Conservation (phyloP, 2,113 vertebrate genomes). For the Microcebus griseorufus region DNA sequence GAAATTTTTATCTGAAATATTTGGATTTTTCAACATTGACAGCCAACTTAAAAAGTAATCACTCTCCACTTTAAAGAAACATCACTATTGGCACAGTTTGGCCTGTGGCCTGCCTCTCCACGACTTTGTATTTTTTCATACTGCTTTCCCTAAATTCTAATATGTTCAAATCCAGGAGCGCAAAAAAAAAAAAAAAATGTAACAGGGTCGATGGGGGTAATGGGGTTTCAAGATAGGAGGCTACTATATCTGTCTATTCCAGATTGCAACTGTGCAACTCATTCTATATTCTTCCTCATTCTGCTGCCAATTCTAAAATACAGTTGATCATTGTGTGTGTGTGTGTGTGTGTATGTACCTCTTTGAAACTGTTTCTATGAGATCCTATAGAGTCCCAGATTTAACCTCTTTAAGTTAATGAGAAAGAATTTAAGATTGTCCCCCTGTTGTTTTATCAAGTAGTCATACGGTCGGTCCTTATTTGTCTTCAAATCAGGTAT, state of each 20-base stretch:
- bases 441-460: neutral
- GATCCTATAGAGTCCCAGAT: fast-evolving
- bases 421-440: neutral
- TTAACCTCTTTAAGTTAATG: neutral
- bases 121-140: neutral
- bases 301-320: neutral
- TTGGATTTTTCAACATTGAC: neutral
- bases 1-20: neutral
- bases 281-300: neutral
- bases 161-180: neutral
- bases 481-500: conserved; percentile 88
- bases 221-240: neutral
- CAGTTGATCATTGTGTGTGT: neutral
- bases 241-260: neutral
- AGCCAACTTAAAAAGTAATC: neutral
- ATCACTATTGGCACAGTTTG: neutral
- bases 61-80: neutral
- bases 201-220: neutral
- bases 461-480: neutral
- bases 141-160: neutral
- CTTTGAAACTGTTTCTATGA: neutral
- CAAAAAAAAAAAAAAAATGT: neutral
- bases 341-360: neutral
- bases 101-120: neutral
- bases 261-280: neutral